These are phyloP conservation scores for Drosophila peninsularis DNA, from an alignment of 2,888 invertebrate species.

Conservation along the genomic window DNA sequence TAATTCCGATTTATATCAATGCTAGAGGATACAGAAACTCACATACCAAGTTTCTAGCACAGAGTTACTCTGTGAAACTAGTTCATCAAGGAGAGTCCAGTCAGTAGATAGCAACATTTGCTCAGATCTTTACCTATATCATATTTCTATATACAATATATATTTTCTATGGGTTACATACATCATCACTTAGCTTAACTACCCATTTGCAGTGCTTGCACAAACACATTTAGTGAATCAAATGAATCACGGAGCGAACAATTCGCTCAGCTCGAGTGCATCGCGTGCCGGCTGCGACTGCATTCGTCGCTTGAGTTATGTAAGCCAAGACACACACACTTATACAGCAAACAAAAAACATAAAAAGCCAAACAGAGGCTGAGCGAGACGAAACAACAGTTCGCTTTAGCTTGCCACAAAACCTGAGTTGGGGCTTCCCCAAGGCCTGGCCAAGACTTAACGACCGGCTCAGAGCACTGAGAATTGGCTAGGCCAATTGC, in stretches of 20 bases:
- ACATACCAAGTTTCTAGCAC: no score
- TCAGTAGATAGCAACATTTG: no score
- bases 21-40: no score
- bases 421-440: slow-evolving; percentile 69
- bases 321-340: slow-evolving; percentile 46
- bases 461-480: slow-evolving; percentile 48
- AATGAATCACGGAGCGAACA: slow-evolving; percentile 54
- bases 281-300: slow-evolving; percentile 56
- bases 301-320: slow-evolving; percentile 59
- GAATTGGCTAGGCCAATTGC: slow-evolving; percentile 59
- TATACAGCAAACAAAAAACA: slow-evolving; percentile 5
- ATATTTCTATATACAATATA: no score
- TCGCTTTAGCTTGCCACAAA: slow-evolving; percentile 40
- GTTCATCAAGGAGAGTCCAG: no score
- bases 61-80: no score
- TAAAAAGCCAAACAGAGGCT: slow-evolving; percentile 24
- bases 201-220: neutral
- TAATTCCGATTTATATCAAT: no score
- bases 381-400: slow-evolving; percentile 16
- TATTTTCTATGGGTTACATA: neutral
- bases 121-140: no score
- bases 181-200: neutral
- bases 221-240: slow-evolving; percentile 5
- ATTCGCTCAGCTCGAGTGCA: slow-evolving; percentile 51
- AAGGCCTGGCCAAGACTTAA: slow-evolving; percentile 60